Evolutionary conservation across 1,140 invertebrate genomes (phyloP), one percentile per base, ranked within the genome.

Genomic region (Pemphigus obesinymphae): DNA sequence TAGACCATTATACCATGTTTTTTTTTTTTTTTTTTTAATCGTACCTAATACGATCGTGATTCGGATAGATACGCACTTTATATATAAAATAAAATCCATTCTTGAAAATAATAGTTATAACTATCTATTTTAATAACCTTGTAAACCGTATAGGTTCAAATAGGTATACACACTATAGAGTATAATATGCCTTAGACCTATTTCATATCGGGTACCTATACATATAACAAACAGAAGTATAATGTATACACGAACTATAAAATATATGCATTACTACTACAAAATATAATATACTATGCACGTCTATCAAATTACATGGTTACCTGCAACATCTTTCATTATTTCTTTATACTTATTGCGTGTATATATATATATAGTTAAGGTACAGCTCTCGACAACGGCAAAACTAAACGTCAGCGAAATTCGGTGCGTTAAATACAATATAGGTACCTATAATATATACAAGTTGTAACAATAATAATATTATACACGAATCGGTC

Each of bases 401-500:
- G 26, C 26, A 26, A 70, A 43, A 45, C 70, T 50, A 31, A 50
- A 73, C 70, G 70, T 73, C 70, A 50, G 70, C 70, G 70, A 73
- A 73, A 73, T 50, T 48, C 45, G 45, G 70, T 50, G 70, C 70
- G 23, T 3, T 34, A 63, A n/a, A 37, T 34, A 37, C 63, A 37
- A 20, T 7, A 31, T 40, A 66, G 34, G 34, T 23, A 37, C 29
- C 29, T 29, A 13, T 17, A n/a, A n/a, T n/a, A 5, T 31, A 63
- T 6, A 70, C 3, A 37, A 4, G n/a, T 29, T 31, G 43, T 48
- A 48, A 48, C 15, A 48, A 50, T 31, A 73, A 73, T 31, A 50
- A 73, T 34, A n/a, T n/a, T 6, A 31, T 73, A 48, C 15, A 73
- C 26, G 43, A 48, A 73, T 73, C 6, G 43, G 70, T 50, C 70